Evolutionary conservation across 2,797 vertebrate species (phyloP), one percentile per base, ranked within the genome.

Genomic region (Dromococcyx pavoninus): DNA sequence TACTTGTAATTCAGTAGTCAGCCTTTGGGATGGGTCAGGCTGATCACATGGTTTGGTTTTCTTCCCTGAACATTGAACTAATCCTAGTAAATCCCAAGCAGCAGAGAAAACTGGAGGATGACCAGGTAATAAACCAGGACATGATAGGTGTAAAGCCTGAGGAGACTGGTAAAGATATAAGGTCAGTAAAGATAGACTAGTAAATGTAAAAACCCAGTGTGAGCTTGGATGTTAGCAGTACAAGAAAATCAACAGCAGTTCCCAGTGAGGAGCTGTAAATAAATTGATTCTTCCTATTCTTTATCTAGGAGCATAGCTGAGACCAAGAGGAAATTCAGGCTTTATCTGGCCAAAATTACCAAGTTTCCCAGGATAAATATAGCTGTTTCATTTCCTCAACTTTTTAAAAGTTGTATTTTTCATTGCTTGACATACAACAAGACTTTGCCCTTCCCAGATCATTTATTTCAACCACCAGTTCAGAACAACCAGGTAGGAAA

Each of bases 1-100:
- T 81, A 77, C 71, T 85, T 92, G 56, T 50, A 77, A 84, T 91
- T 91, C 61, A 65, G 81, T 17, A 89, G 67, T 69, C 71, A 78
- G 70, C 24, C 51, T 80, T 89, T 91, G 1, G 2, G 78, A 58
- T 46, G 82, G 90, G 81, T 80, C 73, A 72, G 74, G 66, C 28
- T 5, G 7, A 80, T 81, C n/a, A 18, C 16, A 48, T 16, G 48
- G 51, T 24, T 81, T 30, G 21, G 46, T 88, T 88, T 81, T 74
- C 58, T 50, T 91, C 41, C 48, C 44, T 64, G 51, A 81, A 46
- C 48, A 18, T 32, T 44, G 58, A 81, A 30, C 46, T 62, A 64
- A 84, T 75, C 51, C 54, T 74, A 86, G 44, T 10, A 85, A 86
- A 88, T 7, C 24, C 18, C 37, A 67, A 53, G 39, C 37, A 79